phyloP scores from a whole-genome alignment of 2,888 invertebrate species.

The Apamea monoglypha region DNA sequence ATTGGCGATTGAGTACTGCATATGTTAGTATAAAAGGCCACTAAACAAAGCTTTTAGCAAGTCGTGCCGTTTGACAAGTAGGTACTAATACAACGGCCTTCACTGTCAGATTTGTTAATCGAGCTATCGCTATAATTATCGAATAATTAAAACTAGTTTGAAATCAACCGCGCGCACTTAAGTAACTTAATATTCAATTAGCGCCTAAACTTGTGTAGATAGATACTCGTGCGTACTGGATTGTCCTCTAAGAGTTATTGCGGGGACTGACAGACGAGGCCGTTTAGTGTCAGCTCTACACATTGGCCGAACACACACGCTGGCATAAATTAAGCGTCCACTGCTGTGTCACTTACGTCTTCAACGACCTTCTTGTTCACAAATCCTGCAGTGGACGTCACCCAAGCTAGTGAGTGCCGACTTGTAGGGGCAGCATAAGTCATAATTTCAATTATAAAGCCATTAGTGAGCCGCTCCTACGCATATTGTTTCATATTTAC shows the following conservation, averaged over 20 bases:
- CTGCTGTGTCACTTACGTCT: conserved; percentile 4
- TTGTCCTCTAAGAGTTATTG: conserved; percentile 69
- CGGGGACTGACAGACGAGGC: conserved; percentile 68
- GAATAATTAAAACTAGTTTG: conserved; percentile 81
- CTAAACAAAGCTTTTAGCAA: conserved; percentile 45
- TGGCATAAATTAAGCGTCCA: conserved; percentile 14
- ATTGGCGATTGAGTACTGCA: background rate
- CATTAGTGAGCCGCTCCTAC: conserved; percentile 78
- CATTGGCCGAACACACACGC: background rate
- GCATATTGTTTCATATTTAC: conserved; percentile 75
- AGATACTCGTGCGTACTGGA: conserved; percentile 36
- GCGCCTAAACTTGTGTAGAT: conserved; percentile 69
- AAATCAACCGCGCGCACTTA: conserved; percentile 79
- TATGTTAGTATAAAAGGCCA: conserved; percentile 16
- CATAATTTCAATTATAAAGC: conserved; percentile 82
- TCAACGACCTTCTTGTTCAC: conserved; percentile 3
- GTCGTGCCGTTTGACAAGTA: conserved; percentile 43
- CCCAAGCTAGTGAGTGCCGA: conserved; percentile 16
- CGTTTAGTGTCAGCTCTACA: conserved; percentile 36
- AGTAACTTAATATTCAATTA: conserved; percentile 85
- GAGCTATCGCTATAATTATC: conserved; percentile 77
- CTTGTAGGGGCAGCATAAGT: conserved; percentile 65
- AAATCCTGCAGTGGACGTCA: conserved; percentile 30
- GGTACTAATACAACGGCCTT: conserved; percentile 56
- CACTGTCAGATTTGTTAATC: conserved; percentile 74